Conservation (phyloP, 2,888 invertebrate genomes). For the Drosophila fungiperda region DNA sequence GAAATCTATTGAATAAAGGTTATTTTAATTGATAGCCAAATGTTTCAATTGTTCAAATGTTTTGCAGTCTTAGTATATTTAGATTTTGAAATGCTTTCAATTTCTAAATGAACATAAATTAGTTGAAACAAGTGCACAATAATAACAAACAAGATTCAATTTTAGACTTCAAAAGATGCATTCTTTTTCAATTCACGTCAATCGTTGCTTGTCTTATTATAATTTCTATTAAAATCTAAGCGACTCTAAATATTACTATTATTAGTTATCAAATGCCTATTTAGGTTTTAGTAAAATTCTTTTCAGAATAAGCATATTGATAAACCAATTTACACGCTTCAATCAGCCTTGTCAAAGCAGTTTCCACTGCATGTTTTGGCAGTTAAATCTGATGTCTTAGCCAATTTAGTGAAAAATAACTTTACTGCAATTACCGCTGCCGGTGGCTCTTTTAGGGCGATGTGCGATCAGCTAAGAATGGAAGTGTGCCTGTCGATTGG, state of each 20-base stretch:
- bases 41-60: background rate
- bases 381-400: constrained; percentile 14
- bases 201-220: background rate
- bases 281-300: no score
- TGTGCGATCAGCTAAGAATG: no score
- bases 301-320: background rate
- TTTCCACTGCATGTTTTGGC: background rate
- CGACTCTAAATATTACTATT: background rate
- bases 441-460: no score
- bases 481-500: constrained; percentile 44
- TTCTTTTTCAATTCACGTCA: background rate
- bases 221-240: background rate
- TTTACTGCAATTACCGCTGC: background rate
- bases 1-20: constrained; percentile 3
- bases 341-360: constrained; percentile 1
- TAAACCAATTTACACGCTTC: constrained; percentile 17
- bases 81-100: background rate
- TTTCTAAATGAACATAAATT: background rate
- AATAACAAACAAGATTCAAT: background rate
- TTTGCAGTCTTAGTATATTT: background rate
- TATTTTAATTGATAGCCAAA: constrained; percentile 4
- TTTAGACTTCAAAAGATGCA: background rate
- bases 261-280: background rate
- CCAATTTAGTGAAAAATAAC: background rate
- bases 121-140: background rate